Percentiles rank a stretch among this genome's conserved stretches.
phyloP scores from a whole-genome alignment of 2,797 vertebrate genomes.

The Poeciliopsis turneri region DNA sequence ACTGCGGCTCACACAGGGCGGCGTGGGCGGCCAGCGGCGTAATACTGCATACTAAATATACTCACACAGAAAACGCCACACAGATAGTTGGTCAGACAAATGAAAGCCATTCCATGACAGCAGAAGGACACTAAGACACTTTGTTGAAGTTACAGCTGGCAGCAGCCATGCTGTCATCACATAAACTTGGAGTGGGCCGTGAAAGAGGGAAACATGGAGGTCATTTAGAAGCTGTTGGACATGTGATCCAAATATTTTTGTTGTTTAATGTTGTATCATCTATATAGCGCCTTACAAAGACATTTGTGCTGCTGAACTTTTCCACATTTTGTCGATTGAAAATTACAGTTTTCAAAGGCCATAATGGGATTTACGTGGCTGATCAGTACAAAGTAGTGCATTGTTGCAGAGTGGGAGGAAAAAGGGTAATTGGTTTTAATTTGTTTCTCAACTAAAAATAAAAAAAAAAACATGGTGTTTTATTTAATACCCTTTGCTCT shows the following conservation, averaged over 20 bases:
- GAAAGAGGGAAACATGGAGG: conserved; percentile 7
- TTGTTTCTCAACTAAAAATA: neutral
- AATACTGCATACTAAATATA: conserved; percentile 62
- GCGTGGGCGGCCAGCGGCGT: conserved; percentile 66
- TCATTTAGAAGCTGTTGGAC: conserved; percentile 1
- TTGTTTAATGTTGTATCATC: neutral
- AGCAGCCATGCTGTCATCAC: conserved; percentile 25
- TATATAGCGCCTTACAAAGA: neutral
- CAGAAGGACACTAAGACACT: conserved; percentile 61
- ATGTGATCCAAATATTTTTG: neutral
- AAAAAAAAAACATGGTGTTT: neutral
- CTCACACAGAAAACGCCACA: conserved; percentile 34
- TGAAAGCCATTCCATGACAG: conserved; percentile 32
- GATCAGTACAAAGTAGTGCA: neutral
- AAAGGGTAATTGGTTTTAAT: neutral
- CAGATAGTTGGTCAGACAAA: conserved; percentile 40
- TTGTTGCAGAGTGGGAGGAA: neutral
- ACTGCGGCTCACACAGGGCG: conserved; percentile 42
- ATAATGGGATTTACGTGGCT: neutral
- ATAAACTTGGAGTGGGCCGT: conserved; percentile 3
- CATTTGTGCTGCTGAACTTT: neutral
- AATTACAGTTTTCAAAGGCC: neutral
- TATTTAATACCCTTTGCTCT: neutral
- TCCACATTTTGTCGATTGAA: neutral
- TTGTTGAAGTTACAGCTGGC: conserved; percentile 53